A percentile compares a stretch with the other conserved stretches of the same genome.
Evolutionary conservation across 2,888 invertebrate genomes (phyloP).

Genomic region (Cybosia mesomella): DNA sequence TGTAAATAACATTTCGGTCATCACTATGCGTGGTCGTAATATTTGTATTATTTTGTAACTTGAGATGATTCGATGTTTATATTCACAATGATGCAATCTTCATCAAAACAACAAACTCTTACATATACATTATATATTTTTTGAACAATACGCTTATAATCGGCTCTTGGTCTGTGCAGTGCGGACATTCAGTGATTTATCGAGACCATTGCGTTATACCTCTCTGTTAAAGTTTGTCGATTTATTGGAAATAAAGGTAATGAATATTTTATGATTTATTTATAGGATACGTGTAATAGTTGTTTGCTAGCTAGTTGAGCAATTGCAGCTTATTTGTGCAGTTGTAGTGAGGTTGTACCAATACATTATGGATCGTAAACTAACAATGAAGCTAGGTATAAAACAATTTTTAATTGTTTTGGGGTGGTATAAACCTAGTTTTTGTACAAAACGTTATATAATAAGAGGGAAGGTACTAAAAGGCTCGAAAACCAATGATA

Average conservation of each 20-base stretch:
- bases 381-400: background rate
- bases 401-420: no score
- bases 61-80: background rate
- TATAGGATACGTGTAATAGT: background rate
- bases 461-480: no score
- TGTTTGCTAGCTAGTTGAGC: background rate
- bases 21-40: constrained; percentile 6
- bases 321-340: background rate
- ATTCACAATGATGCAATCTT: constrained; percentile 8
- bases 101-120: background rate
- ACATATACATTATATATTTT: constrained; percentile 12
- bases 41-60: constrained; percentile 11
- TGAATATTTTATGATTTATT: constrained; percentile 4
- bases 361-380: background rate
- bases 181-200: background rate
- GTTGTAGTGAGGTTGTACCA: background rate
- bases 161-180: background rate
- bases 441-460: no score
- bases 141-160: constrained; percentile 6
- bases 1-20: background rate
- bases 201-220: background rate
- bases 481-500: no score
- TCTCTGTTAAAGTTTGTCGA: constrained; percentile 7
- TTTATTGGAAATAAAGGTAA: constrained; percentile 16
- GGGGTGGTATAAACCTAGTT: no score